phyloP scores from a whole-genome alignment of 2,797 vertebrate species.

The Gymnodraco acuticeps region DNA sequence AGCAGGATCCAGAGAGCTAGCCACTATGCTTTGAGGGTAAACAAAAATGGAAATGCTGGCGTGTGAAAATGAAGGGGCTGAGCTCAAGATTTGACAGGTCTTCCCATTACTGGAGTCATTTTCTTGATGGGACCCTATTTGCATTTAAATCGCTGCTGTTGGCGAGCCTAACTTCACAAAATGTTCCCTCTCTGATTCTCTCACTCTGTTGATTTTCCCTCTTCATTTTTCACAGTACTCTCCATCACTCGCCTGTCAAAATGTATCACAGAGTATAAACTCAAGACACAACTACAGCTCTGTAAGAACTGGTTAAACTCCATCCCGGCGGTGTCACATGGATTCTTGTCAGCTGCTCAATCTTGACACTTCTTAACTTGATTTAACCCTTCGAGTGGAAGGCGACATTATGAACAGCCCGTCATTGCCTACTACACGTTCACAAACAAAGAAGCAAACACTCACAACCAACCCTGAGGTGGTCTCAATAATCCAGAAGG shows the following conservation, averaged over 20 bases:
- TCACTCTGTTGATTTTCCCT: slow-evolving; percentile 5
- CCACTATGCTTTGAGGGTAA: slow-evolving; percentile 28
- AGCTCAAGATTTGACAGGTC: slow-evolving; percentile 44
- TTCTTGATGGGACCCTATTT: slow-evolving; percentile 51
- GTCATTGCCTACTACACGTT: neutral
- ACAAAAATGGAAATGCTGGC: slow-evolving; percentile 21
- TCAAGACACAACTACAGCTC: slow-evolving; percentile 11
- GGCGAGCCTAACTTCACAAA: slow-evolving; percentile 35
- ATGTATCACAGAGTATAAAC: slow-evolving; percentile 11
- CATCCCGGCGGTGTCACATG: slow-evolving; percentile 36
- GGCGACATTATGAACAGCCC: slow-evolving; percentile 24
- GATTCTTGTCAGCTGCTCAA: slow-evolving; percentile 32
- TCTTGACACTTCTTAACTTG: slow-evolving; percentile 38
- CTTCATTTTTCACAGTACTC: slow-evolving; percentile 18
- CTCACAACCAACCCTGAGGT: slow-evolving; percentile 46
- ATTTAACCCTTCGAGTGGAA: slow-evolving; percentile 59
- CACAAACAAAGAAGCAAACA: slow-evolving; percentile 15
- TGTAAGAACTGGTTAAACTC: slow-evolving; percentile 2
- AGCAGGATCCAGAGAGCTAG: slow-evolving; percentile 35
- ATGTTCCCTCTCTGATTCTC: slow-evolving; percentile 15
- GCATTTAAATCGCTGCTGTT: slow-evolving; percentile 59
- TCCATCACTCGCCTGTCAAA: slow-evolving; percentile 37
- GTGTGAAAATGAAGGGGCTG: slow-evolving; percentile 35
- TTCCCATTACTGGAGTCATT: slow-evolving; percentile 54
- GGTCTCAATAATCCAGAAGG: slow-evolving; percentile 57